A percentile compares a stretch with the other conserved stretches of the same genome.
Conservation (phyloP, 2,888 invertebrate genomes). For the Laspeyria flexula region DNA sequence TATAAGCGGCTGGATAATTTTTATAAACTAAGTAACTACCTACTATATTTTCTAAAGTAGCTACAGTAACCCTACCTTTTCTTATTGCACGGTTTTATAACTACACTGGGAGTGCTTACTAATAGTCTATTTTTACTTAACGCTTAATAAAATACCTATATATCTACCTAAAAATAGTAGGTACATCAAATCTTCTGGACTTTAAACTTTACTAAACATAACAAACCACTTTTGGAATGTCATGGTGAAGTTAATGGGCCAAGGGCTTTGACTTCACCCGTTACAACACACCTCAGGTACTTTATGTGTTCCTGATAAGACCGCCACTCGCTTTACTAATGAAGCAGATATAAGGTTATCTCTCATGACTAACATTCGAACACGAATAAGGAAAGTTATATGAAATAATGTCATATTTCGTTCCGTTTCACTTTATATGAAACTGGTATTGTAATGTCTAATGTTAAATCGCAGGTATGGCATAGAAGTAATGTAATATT, state of each 20-base stretch:
- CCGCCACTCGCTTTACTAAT: slow-evolving; percentile 47
- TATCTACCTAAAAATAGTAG: no score
- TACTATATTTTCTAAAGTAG: no score
- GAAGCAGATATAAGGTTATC: slow-evolving; percentile 41
- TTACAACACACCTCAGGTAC: slow-evolving; percentile 52
- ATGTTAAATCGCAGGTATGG: not conserved
- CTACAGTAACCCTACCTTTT: no score
- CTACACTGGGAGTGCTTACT: no score
- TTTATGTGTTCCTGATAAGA: slow-evolving; percentile 50
- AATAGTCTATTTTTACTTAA: no score
- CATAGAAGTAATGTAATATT: slow-evolving; percentile 9
- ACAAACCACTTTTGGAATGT: slow-evolving; percentile 50
- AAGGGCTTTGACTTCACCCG: slow-evolving; percentile 63
- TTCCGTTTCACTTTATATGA: not conserved
- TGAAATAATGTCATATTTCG: not conserved
- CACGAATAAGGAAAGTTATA: slow-evolving; percentile 23
- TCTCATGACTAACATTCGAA: slow-evolving; percentile 22
- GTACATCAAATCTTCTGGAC: no score
- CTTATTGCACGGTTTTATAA: no score
- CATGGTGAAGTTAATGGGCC: slow-evolving; percentile 52
- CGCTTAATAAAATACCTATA: no score
- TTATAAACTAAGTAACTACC: not conserved
- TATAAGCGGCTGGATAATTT: no score
- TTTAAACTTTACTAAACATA: slow-evolving; percentile 37
- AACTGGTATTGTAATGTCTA: slow-evolving; percentile 8